Conservation (phyloP, 2,113 vertebrate genomes). For the Centropus bengalensis region DNA sequence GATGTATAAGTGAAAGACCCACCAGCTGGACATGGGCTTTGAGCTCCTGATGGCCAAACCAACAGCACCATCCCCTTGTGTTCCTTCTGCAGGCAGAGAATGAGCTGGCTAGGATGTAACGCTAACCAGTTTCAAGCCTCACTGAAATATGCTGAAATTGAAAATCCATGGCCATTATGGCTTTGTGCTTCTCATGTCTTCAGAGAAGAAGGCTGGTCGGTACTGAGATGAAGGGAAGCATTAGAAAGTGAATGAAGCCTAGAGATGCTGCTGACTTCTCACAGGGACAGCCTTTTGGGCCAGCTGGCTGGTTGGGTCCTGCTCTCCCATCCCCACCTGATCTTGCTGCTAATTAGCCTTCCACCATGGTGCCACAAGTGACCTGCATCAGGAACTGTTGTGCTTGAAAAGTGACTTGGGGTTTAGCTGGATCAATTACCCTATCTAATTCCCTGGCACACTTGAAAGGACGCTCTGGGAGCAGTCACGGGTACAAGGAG, state of each 20-base stretch:
- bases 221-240: not conserved
- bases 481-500: not conserved
- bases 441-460: not conserved
- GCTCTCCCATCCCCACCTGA: not conserved
- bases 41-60: not conserved
- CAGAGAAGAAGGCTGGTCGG: not conserved
- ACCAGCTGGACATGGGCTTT: not conserved
- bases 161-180: not conserved
- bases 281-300: fast-evolving
- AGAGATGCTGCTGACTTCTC: not conserved
- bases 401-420: not conserved
- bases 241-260: not conserved
- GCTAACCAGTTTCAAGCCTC: not conserved
- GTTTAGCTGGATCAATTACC: constrained; percentile 19
- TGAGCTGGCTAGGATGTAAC: not conserved
- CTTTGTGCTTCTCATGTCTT: not conserved
- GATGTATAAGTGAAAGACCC: not conserved
- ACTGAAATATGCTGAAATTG: not conserved
- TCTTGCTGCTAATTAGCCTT: not conserved
- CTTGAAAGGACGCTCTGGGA: not conserved
- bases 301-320: not conserved
- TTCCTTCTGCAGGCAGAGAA: not conserved
- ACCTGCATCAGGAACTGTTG: not conserved
- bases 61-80: not conserved
- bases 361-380: not conserved